Conservation (phyloP, 1,140 invertebrate species). For the Conopomorpha cramerella region DNA sequence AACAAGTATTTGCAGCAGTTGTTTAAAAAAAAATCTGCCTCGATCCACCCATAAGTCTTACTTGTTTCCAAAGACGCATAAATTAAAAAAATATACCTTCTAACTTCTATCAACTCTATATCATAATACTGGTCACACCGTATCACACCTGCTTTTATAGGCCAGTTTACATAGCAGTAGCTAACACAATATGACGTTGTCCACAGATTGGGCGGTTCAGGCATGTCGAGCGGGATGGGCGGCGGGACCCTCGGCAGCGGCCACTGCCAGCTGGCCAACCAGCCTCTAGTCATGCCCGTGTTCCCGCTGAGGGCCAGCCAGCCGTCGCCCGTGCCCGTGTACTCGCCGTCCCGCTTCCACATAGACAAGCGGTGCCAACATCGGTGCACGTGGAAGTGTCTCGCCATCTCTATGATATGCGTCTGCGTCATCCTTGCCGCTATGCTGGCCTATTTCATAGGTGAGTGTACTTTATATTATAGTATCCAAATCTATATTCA, state of each 20-base stretch:
- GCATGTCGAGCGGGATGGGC: conserved; percentile 47
- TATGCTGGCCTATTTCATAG: conserved; percentile 92
- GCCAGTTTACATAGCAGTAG: too few relatives aligned
- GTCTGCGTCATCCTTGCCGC: conserved; percentile 85
- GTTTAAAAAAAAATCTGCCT: too few relatives aligned
- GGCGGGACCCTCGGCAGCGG: conserved; percentile 38
- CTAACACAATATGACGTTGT: too few relatives aligned
- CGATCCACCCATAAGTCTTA: too few relatives aligned
- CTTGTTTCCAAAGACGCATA: too few relatives aligned
- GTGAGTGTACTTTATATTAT: conserved; percentile 65
- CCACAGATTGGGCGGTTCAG: conserved; percentile 45
- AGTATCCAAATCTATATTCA: too few relatives aligned
- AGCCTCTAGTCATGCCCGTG: conserved; percentile 78
- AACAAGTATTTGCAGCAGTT: too few relatives aligned
- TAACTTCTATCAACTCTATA: too few relatives aligned
- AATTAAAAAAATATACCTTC: too few relatives aligned
- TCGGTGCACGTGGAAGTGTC: conserved; percentile 93
- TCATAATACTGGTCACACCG: too few relatives aligned
- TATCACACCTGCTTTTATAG: too few relatives aligned
- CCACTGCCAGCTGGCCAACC: conserved; percentile 63
- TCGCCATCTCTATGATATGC: conserved; percentile 88
- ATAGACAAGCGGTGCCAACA: conserved; percentile 92
- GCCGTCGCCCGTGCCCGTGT: conserved; percentile 72
- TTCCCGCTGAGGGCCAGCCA: conserved; percentile 74
- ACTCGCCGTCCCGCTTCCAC: conserved; percentile 90